Conservation (phyloP, 2,888 invertebrate genomes). For the Cephonodes hylas region DNA sequence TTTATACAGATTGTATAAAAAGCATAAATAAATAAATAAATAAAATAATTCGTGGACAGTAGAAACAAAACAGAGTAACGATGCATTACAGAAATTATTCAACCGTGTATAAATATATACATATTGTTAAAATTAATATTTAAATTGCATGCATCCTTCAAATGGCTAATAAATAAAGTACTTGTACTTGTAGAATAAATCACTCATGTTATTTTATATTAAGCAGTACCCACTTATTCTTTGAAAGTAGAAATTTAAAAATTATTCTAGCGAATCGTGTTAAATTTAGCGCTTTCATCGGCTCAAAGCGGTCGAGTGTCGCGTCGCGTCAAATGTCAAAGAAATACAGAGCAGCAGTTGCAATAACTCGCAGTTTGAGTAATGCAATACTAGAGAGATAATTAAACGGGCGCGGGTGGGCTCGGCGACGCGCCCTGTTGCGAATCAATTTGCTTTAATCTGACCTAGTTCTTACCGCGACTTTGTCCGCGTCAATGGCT, state of each 20-base stretch:
- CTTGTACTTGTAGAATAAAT: no score
- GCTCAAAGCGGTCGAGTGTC: background rate
- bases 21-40: no score
- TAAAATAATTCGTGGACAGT: no score
- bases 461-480: constrained; percentile 5
- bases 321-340: background rate
- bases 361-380: background rate
- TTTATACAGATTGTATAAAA: no score
- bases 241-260: background rate
- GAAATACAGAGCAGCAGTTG: background rate
- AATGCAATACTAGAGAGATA: background rate
- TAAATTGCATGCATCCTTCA: no score
- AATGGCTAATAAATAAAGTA: no score
- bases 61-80: no score
- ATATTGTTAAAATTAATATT: no score
- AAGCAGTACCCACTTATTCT: background rate
- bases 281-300: background rate
- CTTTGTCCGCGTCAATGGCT: constrained; percentile 1
- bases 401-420: background rate
- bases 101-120: no score
- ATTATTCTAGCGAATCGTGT: background rate
- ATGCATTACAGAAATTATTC: no score
- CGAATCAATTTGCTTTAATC: constrained; percentile 7
- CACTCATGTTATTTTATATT: no score
- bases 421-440: background rate